Evolutionary conservation across 2,113 vertebrate species (phyloP), one percentile per base, ranked within the genome.

Genomic region (Corvus moneduloides): DNA sequence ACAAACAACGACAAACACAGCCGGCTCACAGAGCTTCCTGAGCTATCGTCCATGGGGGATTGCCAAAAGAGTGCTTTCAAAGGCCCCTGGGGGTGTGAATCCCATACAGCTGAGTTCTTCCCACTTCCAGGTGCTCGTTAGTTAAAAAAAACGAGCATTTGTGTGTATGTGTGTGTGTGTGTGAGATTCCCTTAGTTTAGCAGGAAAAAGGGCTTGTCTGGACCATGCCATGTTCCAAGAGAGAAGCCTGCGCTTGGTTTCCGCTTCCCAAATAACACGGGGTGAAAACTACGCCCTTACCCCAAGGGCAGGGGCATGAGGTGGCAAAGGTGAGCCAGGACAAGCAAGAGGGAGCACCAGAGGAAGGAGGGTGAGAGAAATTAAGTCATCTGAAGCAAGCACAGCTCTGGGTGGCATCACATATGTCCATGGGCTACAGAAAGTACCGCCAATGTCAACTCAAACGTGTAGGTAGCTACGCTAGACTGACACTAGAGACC

Each of bases 1-100:
- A 97, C 92, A 64, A 92, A 96, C 95, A 94, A 39, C 1, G 39
- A 96, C 96, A 97, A 96, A 97, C 94, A 97, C 84, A 85, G 95
- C 96, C 4, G 37, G 95, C 96, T 97, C 95, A 82, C 91, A 94
- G 92, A 97, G 94, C 96, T 92, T 97, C 94, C 97, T 97, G 96
- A 97, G 92, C 96, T 93, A 94, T 71, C 18, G 1, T 95, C 93
- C 94, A 3, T 82, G 93, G 93, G 84, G 79, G 64, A 80, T 41
- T 90, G 84, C 90, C 89, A 87, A 94, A 88, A 93, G 82, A 91
- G 73, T 72, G 85, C 71, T 89, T 85, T 71, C 85, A 96, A 85
- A 88, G 44, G 88, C 82, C 80, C 90, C 90, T 69, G 62, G 62
- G 62, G 56, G 44, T 55, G n/a, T 82, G 83, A 90, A 71, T 88